Conservation (phyloP, 2,888 invertebrate genomes). For the Cosmopolites sordidus region DNA sequence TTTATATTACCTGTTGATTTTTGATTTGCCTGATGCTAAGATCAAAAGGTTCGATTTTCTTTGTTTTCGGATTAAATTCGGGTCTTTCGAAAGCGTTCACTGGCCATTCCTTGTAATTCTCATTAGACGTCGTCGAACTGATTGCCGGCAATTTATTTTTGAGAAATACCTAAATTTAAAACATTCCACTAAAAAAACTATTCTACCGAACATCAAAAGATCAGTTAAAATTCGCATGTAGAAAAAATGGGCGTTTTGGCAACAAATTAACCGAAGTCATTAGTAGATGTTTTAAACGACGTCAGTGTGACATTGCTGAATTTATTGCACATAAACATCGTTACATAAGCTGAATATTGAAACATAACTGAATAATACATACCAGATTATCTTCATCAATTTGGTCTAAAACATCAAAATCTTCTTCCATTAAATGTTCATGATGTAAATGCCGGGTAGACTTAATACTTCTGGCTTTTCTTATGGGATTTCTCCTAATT, state of each 20-base stretch:
- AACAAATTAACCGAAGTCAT: neutral
- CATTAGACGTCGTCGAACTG: slow-evolving; percentile 14
- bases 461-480: slow-evolving; percentile 27
- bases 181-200: neutral
- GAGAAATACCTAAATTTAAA: slow-evolving; percentile 7
- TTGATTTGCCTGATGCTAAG: slow-evolving; percentile 31
- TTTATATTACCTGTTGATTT: slow-evolving; percentile 16
- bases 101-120: slow-evolving; percentile 32
- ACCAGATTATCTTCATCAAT: slow-evolving; percentile 29
- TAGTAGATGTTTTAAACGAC: neutral
- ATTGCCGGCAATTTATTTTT: slow-evolving; percentile 12
- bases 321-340: too few relatives aligned
- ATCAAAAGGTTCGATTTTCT: slow-evolving; percentile 40
- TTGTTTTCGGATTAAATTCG: slow-evolving; percentile 39
- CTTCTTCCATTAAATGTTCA: slow-evolving; percentile 32
- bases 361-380: neutral
- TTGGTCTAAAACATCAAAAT: slow-evolving; percentile 32
- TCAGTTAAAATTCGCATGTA: too few relatives aligned
- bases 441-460: slow-evolving; percentile 26
- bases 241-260: neutral
- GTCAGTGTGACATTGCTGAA: neutral
- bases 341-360: too few relatives aligned
- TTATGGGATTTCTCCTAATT: slow-evolving; percentile 32
- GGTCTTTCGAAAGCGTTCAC: slow-evolving; percentile 40
- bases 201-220: too few relatives aligned